Percentiles rank a stretch among this genome's conserved stretches.
phyloP scores from a whole-genome alignment of 2,888 invertebrate species.

The Hydrotaea diabolus region DNA sequence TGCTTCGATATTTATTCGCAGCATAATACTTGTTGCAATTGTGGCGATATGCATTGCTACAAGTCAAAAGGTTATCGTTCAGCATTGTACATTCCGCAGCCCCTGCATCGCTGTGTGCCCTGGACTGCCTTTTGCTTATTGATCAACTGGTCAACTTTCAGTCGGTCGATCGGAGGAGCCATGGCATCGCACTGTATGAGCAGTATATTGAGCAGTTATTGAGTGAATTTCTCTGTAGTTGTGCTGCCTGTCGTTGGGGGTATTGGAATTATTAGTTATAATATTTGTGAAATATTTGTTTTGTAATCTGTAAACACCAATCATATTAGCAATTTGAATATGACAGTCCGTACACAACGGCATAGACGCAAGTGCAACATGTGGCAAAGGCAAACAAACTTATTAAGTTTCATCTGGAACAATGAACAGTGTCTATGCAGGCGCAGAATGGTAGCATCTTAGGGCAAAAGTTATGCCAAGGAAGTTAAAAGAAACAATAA shows the following conservation, averaged over 20 bases:
- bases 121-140: slow-evolving; percentile 13
- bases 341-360: slow-evolving; percentile 70
- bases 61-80: slow-evolving; percentile 79
- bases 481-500: no score
- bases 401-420: slow-evolving; percentile 23
- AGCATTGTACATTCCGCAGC: slow-evolving; percentile 56
- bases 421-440: neutral
- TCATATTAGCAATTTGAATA: slow-evolving; percentile 80
- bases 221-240: slow-evolving; percentile 1
- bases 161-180: neutral
- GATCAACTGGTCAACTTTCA: neutral
- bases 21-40: slow-evolving; percentile 58
- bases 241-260: slow-evolving; percentile 1
- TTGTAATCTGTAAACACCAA: slow-evolving; percentile 80
- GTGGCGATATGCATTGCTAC: slow-evolving; percentile 62
- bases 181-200: neutral
- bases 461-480: no score
- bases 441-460: neutral
- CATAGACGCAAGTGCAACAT: slow-evolving; percentile 12
- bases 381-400: neutral
- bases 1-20: slow-evolving; percentile 47
- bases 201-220: slow-evolving; percentile 41
- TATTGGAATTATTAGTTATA: slow-evolving; percentile 72
- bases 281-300: slow-evolving; percentile 80
- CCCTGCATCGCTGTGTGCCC: slow-evolving; percentile 22